Conservation (phyloP, 1,140 invertebrate species). For the Atta texana region DNA sequence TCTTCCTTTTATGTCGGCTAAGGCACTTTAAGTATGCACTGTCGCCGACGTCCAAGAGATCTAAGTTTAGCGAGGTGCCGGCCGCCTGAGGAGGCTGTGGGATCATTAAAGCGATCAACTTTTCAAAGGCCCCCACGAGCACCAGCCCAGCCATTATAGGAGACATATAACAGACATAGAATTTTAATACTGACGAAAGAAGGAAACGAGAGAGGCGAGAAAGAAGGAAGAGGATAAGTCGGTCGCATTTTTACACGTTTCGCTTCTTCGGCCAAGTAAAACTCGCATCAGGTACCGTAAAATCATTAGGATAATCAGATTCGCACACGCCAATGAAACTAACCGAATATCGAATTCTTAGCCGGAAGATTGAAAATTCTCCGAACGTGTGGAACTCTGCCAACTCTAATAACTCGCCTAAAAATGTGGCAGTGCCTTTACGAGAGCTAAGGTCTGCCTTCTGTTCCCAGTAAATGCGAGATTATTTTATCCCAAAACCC, state of each 20-base stretch:
- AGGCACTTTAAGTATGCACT: conserved; percentile 54
- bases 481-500: not conserved
- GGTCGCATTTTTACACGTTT: conserved; percentile 41
- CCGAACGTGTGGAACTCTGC: conserved; percentile 53
- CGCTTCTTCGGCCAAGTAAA: conserved; percentile 27
- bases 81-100: conserved; percentile 29
- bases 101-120: conserved; percentile 62
- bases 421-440: conserved; percentile 22
- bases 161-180: conserved; percentile 57
- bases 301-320: conserved; percentile 62
- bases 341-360: conserved; percentile 55
- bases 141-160: conserved; percentile 55
- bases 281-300: conserved; percentile 29
- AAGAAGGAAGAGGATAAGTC: conserved; percentile 12
- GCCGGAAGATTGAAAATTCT: conserved; percentile 60
- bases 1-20: not conserved
- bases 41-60: conserved; percentile 57
- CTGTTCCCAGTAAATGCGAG: conserved; percentile 23
- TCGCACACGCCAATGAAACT: conserved; percentile 28
- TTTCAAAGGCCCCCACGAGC: conserved; percentile 55
- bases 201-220: too few relatives aligned
- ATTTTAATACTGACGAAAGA: conserved; percentile 50
- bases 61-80: conserved; percentile 50
- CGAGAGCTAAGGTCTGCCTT: not conserved
- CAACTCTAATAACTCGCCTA: conserved; percentile 44